Percentiles rank a stretch among this genome's conserved stretches.
phyloP scores from a whole-genome alignment of 2,888 invertebrate species.

The Aelia acuminata region DNA sequence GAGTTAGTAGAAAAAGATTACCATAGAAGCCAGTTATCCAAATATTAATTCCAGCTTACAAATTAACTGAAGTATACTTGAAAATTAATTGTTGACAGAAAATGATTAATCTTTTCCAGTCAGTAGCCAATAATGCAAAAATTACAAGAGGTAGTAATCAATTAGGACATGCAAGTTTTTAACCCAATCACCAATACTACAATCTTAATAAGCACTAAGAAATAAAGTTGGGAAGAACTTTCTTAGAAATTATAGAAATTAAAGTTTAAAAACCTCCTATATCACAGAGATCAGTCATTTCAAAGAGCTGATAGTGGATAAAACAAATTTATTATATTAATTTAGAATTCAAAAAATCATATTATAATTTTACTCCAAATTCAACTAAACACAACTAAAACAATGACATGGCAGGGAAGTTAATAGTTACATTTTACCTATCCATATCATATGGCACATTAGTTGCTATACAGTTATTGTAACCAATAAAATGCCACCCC shows the following conservation, averaged over 20 bases:
- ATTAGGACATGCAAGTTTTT: conserved; percentile 36
- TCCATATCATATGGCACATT: background rate
- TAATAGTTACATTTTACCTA: background rate
- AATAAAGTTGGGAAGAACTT: background rate
- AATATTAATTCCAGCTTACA: background rate
- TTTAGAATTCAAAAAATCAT: background rate
- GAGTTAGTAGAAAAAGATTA: conserved; percentile 28
- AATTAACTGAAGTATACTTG: background rate
- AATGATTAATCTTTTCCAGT: background rate
- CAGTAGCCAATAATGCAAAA: background rate
- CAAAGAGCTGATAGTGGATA: background rate
- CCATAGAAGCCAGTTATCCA: background rate
- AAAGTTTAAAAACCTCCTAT: background rate
- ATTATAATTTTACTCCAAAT: background rate
- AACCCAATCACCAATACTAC: conserved; percentile 26
- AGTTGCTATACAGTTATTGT: background rate
- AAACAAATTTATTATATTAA: background rate
- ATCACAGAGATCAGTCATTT: background rate
- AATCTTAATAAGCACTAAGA: background rate
- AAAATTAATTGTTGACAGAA: background rate
- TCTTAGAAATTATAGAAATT: background rate
- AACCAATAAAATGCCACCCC: background rate
- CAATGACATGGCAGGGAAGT: background rate
- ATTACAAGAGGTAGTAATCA: background rate
- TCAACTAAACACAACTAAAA: background rate